phyloP scores from a whole-genome alignment of 1,140 invertebrate genomes.

The Ceratina australensis region DNA sequence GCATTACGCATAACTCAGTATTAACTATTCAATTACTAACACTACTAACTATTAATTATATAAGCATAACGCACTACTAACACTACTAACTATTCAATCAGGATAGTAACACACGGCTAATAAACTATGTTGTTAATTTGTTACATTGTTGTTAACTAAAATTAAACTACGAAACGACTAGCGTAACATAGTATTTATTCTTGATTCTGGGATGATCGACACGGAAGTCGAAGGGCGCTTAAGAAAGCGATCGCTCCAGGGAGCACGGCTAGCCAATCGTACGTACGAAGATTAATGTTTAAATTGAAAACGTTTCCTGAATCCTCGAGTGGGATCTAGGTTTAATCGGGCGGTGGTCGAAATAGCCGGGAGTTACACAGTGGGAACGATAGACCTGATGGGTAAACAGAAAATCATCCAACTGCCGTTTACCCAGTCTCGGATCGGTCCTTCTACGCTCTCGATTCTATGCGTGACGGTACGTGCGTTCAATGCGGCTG shows the following conservation, averaged over 20 bases:
- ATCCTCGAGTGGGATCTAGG: constrained; percentile 46
- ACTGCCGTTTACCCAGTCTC: not conserved
- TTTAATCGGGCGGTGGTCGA: constrained; percentile 29
- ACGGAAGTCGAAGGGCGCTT: constrained; percentile 8
- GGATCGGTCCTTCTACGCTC: not conserved
- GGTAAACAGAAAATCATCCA: constrained; percentile 32
- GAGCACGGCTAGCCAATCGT: constrained; percentile 29
- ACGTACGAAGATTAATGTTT: constrained; percentile 57
- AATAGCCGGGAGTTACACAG: not conserved
- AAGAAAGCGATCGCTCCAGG: constrained; percentile 17
- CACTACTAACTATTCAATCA: no score
- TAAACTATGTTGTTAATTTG: no score
- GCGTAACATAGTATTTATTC: not conserved
- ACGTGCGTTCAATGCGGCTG: not conserved
- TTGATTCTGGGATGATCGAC: no score
- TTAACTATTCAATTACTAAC: no score
- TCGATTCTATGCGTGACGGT: constrained; percentile 28
- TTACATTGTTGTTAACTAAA: no score
- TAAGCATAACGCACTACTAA: no score
- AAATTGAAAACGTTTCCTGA: constrained; percentile 58
- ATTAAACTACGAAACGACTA: no score
- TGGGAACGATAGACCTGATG: constrained; percentile 5
- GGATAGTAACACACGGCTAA: no score
- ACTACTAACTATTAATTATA: no score
- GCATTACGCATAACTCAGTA: no score